Base-by-base conservation (phyloP, 2,888 invertebrate genomes). In the Ophraella communa region DNA sequence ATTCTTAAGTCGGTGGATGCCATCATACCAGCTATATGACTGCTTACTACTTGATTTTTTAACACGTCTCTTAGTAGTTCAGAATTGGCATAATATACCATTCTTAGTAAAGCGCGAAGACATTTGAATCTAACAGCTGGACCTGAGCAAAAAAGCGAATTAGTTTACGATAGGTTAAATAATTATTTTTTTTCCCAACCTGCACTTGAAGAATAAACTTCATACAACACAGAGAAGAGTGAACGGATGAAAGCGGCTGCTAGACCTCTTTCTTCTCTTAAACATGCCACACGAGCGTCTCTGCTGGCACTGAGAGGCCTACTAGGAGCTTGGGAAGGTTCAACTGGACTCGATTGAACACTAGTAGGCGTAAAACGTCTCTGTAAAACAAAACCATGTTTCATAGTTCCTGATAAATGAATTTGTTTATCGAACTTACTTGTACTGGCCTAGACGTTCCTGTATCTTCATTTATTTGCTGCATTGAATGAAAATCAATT, bases 21-120 rank as follows among this genome's bases (percentile, higher is more conserved):
- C 89, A 98, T 90, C 97, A 98, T 98, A 64, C 96, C 96, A 27
- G 98, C 98, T 79, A 98, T 95, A 83, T 98, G 97, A 75, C 97
- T 97, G 66, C 95, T 95, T 62, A 96, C 95, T 71, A 94, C 88
- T 81, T 90, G 89, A 77, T 88, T 88, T 75, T 88, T 89, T 63
- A 90, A 79, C 69, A 90, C 89, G 72, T 89, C 91, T 76, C 92
- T 88, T 54, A 98, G 86, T 71, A 98, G 86, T 74, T 94, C 90
- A 0, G 95, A 90, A 71, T 91, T 91, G 8, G 96, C 95, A 81
- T 96, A 98, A 84, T 94, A 97, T 3, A 98, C 94, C 92, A 98
- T 98, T 67, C 98, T 89, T 60, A 99, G 86, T 66, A 99, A 88
- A 4, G 98, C 98, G 78, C 96, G 91, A 66, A 99, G 88, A 79